Conservation (phyloP, 2,113 vertebrate genomes). For the Pseudopodoces humilis region DNA sequence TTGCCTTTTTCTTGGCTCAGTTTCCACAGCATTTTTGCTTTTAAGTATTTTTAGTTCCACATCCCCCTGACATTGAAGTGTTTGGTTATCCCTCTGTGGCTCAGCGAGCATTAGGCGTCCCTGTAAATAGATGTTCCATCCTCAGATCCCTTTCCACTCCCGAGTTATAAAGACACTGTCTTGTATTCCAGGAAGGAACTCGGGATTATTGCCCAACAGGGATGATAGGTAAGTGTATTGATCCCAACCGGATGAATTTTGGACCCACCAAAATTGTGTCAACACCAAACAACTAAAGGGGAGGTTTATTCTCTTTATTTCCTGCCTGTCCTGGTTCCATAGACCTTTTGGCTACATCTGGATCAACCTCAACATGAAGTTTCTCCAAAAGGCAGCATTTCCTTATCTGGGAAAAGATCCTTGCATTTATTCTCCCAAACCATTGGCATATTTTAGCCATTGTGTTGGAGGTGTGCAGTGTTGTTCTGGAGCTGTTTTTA, state of each 20-base stretch:
- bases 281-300: conserved; percentile 55
- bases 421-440: not conserved
- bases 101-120: not conserved
- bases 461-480: not conserved
- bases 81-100: not conserved
- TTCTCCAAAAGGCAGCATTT: not conserved
- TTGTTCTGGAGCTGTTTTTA: not conserved
- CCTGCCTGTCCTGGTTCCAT: not conserved
- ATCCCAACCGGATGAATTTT: conserved; percentile 39
- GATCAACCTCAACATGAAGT: not conserved
- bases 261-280: conserved; percentile 31
- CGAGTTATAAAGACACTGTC: conserved; percentile 72
- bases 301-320: not conserved
- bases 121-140: conserved; percentile 29
- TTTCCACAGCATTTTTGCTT: not conserved
- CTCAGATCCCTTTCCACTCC: conserved; percentile 51
- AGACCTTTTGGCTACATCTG: not conserved
- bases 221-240: conserved; percentile 71
- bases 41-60: not conserved
- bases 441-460: not conserved
- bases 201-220: conserved; percentile 75
- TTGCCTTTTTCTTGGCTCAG: not conserved
- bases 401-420: not conserved
- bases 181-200: conserved; percentile 78
- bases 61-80: not conserved